These are phyloP conservation scores for Sphyrna mokarran DNA, from an alignment of 2,113 vertebrate genomes.

Conservation along the genomic window DNA sequence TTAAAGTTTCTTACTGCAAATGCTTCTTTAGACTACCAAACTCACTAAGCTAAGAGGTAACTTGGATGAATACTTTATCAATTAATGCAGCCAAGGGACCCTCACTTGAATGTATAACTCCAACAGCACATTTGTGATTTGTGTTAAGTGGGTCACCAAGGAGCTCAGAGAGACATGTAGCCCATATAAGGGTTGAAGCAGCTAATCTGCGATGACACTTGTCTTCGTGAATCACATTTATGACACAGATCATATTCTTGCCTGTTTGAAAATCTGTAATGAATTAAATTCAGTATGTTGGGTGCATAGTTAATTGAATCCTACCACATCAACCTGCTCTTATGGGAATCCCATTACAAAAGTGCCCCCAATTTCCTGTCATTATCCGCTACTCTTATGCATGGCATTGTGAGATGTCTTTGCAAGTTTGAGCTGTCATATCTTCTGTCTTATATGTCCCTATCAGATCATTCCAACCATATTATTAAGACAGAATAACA, in stretches of 20 bases:
- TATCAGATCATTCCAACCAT: neutral
- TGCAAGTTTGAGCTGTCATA: neutral
- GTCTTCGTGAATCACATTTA: neutral
- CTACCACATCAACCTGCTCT: neutral
- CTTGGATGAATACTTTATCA: neutral
- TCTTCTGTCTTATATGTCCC: neutral
- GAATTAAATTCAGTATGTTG: neutral
- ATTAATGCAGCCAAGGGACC: no score
- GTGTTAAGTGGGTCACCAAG: neutral
- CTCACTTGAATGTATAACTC: neutral
- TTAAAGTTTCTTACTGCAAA: neutral
- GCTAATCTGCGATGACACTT: neutral
- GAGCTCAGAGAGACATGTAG: neutral
- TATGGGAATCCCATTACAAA: neutral
- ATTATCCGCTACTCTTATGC: neutral
- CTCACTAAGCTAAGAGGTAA: neutral
- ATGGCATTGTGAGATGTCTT: neutral
- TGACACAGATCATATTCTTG: neutral
- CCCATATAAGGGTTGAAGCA: neutral
- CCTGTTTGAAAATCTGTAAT: neutral
- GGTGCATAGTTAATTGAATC: neutral
- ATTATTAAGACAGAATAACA: neutral
- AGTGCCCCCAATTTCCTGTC: neutral
- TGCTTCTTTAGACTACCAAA: neutral
- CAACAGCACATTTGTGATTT: neutral